phyloP scores from a whole-genome alignment of 2,113 vertebrate genomes.

The Mohoua ochrocephala region DNA sequence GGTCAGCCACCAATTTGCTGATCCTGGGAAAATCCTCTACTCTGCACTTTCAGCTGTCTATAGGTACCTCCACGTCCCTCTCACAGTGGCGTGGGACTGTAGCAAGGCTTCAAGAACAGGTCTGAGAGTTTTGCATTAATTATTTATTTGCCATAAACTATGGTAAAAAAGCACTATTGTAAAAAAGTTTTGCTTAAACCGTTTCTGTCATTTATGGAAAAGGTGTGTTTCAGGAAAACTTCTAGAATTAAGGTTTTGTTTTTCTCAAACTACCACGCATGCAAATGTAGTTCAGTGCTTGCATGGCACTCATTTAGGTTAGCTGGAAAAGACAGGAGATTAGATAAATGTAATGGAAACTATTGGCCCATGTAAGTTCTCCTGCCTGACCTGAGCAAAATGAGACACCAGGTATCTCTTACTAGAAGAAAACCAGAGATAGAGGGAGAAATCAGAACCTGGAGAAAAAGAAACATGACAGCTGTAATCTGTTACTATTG shows the following conservation, averaged over 20 bases:
- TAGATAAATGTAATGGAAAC: slow-evolving; percentile 66
- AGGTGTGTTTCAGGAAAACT: neutral
- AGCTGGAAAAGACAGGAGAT: slow-evolving; percentile 18
- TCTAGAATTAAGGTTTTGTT: neutral
- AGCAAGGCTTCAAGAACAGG: neutral
- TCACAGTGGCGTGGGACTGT: neutral
- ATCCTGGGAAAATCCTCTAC: neutral
- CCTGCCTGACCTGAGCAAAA: slow-evolving; percentile 57
- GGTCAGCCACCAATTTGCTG: neutral
- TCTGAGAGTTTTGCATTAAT: neutral
- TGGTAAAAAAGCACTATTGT: neutral
- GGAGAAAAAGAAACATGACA: slow-evolving; percentile 56
- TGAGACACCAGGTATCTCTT: slow-evolving; percentile 49
- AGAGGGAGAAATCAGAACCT: slow-evolving; percentile 68
- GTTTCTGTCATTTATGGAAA: neutral
- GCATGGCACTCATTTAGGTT: neutral
- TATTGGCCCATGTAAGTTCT: slow-evolving; percentile 41
- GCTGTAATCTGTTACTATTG: slow-evolving; percentile 63
- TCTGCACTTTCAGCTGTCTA: neutral
- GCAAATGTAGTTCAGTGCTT: neutral
- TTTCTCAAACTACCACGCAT: neutral
- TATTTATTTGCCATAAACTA: neutral
- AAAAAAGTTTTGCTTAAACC: neutral
- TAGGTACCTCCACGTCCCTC: neutral
- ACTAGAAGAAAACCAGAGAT: slow-evolving; percentile 63